Percentiles rank a stretch among this genome's conserved stretches.
These are phyloP conservation scores for Drosophila eugracilis DNA, from an alignment of 1,140 invertebrate species.

Conservation along the genomic window DNA sequence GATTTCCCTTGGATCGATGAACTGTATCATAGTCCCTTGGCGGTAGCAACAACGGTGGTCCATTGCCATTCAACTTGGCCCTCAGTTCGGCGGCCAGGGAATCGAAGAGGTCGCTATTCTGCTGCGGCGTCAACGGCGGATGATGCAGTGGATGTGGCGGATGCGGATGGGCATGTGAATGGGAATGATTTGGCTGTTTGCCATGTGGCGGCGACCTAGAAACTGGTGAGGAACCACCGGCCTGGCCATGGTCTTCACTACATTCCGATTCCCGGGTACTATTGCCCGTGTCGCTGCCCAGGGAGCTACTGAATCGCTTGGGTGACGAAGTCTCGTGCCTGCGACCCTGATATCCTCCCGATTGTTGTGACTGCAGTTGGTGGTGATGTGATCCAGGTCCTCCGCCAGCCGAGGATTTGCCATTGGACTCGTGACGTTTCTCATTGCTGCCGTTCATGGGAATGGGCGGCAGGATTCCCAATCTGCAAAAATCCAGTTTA, in stretches of 20 bases:
- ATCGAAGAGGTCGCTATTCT: slow-evolving; percentile 92
- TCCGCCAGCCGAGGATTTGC: slow-evolving; percentile 39
- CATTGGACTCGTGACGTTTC: slow-evolving; percentile 51
- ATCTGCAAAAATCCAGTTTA: slow-evolving; percentile 34
- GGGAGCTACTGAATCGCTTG: slow-evolving; percentile 87
- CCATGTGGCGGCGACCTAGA: slow-evolving; percentile 67
- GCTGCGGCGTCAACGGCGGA: slow-evolving; percentile 85
- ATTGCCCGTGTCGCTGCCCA: slow-evolving; percentile 90
- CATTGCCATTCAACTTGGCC: slow-evolving; percentile 91
- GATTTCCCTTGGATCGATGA: slow-evolving; percentile 92
- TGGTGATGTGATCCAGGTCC: slow-evolving; percentile 52
- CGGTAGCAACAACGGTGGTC: slow-evolving; percentile 93
- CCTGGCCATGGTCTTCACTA: slow-evolving; percentile 87
- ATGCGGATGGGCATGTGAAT: slow-evolving; percentile 71
- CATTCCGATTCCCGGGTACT: slow-evolving; percentile 91
- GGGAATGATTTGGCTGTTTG: slow-evolving; percentile 33
- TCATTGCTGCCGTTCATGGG: slow-evolving; percentile 46
- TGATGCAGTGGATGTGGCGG: slow-evolving; percentile 44
- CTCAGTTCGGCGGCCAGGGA: slow-evolving; percentile 95
- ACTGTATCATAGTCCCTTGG: slow-evolving; percentile 97
- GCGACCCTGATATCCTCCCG: slow-evolving; percentile 79
- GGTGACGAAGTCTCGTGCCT: slow-evolving; percentile 82
- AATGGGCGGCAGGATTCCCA: slow-evolving; percentile 76
- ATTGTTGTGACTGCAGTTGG: slow-evolving; percentile 42
- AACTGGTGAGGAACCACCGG: slow-evolving; percentile 46